phyloP scores from a whole-genome alignment of 2,888 invertebrate genomes.

The Diadromus collaris region DNA sequence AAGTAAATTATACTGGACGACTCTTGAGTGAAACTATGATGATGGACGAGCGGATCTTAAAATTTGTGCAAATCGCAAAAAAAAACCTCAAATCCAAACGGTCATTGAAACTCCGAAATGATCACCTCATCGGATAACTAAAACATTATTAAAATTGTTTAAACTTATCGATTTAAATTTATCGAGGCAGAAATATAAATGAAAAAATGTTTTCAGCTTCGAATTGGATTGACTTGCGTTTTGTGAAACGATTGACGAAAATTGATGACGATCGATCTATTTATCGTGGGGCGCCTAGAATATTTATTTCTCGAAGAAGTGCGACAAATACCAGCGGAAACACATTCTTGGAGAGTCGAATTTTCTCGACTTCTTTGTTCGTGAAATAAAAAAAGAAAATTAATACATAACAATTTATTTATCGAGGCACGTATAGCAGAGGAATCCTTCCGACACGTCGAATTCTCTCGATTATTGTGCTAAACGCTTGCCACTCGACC shows the following conservation, averaged over 20 bases:
- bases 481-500: conserved; percentile 10
- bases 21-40: conserved; percentile 1
- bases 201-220: background rate
- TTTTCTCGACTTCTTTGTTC: background rate
- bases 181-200: background rate
- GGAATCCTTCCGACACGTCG: background rate
- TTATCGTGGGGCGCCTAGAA: too few relatives aligned
- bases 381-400: background rate
- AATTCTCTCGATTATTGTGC: conserved; percentile 4
- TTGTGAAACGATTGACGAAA: background rate
- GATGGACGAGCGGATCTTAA: background rate
- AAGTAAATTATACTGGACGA: background rate
- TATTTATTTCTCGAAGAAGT: too few relatives aligned
- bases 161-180: background rate
- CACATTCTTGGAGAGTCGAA: background rate
- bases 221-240: background rate
- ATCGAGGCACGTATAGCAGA: background rate
- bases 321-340: background rate
- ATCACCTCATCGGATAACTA: too few relatives aligned
- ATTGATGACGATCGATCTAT: too few relatives aligned
- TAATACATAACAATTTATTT: background rate
- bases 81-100: background rate
- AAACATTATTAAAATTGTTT: too few relatives aligned
- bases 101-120: background rate
- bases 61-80: background rate